Base-by-base conservation (phyloP, 2,797 vertebrate species). In the Staurois parvus region DNA sequence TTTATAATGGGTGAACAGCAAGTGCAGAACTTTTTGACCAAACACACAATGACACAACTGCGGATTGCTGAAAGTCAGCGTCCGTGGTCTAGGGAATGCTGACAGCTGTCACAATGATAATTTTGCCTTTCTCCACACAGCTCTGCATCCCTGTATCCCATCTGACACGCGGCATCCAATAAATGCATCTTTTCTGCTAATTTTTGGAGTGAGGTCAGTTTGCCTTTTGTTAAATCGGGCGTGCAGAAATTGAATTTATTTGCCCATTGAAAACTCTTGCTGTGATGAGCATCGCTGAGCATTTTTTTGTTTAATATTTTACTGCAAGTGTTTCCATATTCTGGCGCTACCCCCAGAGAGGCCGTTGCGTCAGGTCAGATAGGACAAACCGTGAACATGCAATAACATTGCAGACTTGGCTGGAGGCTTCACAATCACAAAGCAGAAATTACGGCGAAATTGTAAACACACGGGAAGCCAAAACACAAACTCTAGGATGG, bases 401-500 rank as follows among this genome's bases (percentile, higher is more conserved):
- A 69, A 37, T 62, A 72, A 40, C 24, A n/a, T n/a, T 11, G 13
- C 37, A 70, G 29, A 24, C 29, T 29, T 77, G 62, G 66, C 82
- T 59, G 3, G 11, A 74, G 40, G 74, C 64, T 15, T 29, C 30
- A 40, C 4, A 29, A 77, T 84, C 82, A 40, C n/a, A 42, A 6
- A n/a, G 48, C 26, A 62, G 17, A n/a, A 45, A 32, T 26, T 45
- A 29, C 17, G 3, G 21, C 1, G 26, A 75, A 68, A 56, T 52
- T 29, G 26, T 72, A 48, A 72, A 29, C 26, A 45, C 37, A 28
- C 48, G 26, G 24, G 62, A 79, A 56, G 11, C 37, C 66, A 28
- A 76, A 68, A 76, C 28, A 45, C 21, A 64, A 72, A 37, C 52
- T 42, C 21, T n/a, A 72, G 67, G 26, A 85, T 30, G 30, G 68